Conservation (phyloP, 2,113 vertebrate species). For the Cynoglossus semilaevis region DNA sequence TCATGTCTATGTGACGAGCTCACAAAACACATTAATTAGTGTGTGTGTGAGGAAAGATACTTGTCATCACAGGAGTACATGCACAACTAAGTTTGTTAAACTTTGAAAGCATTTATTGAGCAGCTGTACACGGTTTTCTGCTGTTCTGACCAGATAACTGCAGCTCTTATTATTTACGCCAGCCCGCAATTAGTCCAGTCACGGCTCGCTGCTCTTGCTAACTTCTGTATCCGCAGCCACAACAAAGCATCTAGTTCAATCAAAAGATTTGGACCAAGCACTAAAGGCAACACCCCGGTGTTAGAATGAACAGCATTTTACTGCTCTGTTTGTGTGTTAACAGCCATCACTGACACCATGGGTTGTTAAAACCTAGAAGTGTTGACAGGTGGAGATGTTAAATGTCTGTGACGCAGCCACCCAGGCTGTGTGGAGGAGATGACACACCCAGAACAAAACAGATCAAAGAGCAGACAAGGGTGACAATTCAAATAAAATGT, state of each 20-base stretch:
- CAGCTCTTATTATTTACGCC: conserved; percentile 59
- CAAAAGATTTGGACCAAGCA: conserved; percentile 14
- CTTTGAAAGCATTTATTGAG: conserved; percentile 45
- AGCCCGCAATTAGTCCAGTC: conserved; percentile 60
- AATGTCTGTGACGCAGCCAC: neutral
- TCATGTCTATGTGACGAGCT: too few species aligned
- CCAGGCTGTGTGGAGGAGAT: too few species aligned
- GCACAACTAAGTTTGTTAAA: conserved; percentile 13
- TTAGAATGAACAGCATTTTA: conserved; percentile 2
- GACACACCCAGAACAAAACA: neutral
- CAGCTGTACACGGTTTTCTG: conserved; percentile 41
- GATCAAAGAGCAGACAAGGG: neutral
- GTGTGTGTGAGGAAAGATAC: conserved; percentile 5
- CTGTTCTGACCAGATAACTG: conserved; percentile 49
- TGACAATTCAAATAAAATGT: neutral
- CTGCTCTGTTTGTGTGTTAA: neutral
- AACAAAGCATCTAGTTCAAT: conserved; percentile 36
- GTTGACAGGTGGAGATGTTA: neutral
- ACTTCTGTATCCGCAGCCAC: conserved; percentile 49
- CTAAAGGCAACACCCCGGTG: neutral
- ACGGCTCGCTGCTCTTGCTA: conserved; percentile 30
- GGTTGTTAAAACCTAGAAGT: neutral
- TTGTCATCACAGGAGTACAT: conserved; percentile 8
- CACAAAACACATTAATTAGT: too few species aligned
- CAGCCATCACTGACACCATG: neutral